Evolutionary conservation across 2,888 invertebrate genomes (phyloP), one percentile per base, ranked within the genome.

Genomic region (Dynastes maya): DNA sequence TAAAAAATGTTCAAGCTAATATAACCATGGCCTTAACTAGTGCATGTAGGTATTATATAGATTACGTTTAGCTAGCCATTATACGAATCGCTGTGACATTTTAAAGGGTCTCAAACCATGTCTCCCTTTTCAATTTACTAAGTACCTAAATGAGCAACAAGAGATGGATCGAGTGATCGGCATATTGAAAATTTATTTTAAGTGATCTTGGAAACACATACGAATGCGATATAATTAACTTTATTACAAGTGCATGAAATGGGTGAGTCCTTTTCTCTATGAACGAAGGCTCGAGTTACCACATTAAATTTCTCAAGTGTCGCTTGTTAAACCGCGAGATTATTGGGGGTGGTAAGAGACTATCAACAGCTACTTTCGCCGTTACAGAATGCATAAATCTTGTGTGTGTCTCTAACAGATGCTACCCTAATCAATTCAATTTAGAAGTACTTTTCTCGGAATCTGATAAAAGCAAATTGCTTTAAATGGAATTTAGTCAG

Each of bases 181-280:
- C 55, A 8, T 22, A 22, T 58, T 58, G n/a, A 58, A 27, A 8
- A 58, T 58, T 16, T 58, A 58, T 58, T 58, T 58, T 58, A 27
- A 58, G 22, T 22, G 16, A 16, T 16, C 55, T 8, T 58, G 22
- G 22, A 22, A 58, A 58, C 8, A 22, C 55, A 22, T 58, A 58
- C 22, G 16, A 8, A 16, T 22, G 55, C n/a, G 55, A 58, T 58
- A 58, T 58, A 58, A 58, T 58, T 58, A 58, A 22, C 55, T 58
- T 58, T 58, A 58, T 58, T 58, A 58, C 55, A 58, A 58, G 55
- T 58, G 8, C 16, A 58, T 58, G 22, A 22, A 6, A 58, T 58
- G 55, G 55, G 55, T 58, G 55, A n/a, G 55, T 58, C 55, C 22
- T 58, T 58, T 22, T 5, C 55, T 22, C 22, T 22, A 58, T 58